phyloP scores from a whole-genome alignment of 2,888 invertebrate genomes.

The Cybosia mesomella region DNA sequence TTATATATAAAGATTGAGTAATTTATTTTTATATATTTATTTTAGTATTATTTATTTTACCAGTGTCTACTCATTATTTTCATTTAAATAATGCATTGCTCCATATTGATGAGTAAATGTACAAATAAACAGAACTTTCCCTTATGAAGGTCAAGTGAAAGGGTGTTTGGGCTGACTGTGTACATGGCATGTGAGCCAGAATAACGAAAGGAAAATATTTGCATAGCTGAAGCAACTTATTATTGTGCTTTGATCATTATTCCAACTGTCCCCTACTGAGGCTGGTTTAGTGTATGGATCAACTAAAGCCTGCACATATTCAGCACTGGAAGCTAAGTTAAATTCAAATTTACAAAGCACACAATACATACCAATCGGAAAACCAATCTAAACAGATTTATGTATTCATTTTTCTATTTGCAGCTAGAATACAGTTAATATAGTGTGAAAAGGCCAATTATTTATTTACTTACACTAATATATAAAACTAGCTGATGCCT shows the following conservation, averaged over 20 bases:
- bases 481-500: no score
- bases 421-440: no score
- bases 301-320: not conserved
- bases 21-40: not conserved
- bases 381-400: no score
- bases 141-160: conserved; percentile 24
- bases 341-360: no score
- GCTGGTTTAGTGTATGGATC: not conserved
- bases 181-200: not conserved
- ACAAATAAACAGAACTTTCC: conserved; percentile 16
- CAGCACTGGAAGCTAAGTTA: not conserved
- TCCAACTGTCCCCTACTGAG: not conserved
- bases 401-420: no score
- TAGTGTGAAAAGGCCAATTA: no score
- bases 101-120: not conserved
- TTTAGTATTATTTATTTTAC: not conserved
- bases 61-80: not conserved
- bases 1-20: no score
- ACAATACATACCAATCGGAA: not conserved
- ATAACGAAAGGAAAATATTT: conserved; percentile 14
- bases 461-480: no score
- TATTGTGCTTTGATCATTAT: not conserved
- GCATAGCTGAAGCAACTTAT: not conserved
- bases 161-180: conserved; percentile 13
- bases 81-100: not conserved